Conservation (phyloP, 2,888 invertebrate species). For the Macroteleia sp. region DNA sequence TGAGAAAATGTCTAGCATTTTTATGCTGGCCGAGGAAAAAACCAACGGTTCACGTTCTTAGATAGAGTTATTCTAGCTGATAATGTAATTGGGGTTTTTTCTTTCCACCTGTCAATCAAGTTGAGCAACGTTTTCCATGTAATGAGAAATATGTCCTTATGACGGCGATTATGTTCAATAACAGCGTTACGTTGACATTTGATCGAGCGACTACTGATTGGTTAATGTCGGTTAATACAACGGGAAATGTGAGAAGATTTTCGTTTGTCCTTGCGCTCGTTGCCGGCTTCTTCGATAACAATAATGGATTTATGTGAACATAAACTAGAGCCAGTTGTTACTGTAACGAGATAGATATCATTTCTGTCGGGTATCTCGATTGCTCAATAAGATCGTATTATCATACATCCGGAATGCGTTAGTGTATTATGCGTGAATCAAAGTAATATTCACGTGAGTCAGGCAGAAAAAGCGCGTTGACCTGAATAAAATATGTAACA, state of each 20-base stretch:
- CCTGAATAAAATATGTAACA: slow-evolving; percentile 11
- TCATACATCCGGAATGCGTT: slow-evolving; percentile 39
- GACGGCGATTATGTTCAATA: slow-evolving; percentile 28
- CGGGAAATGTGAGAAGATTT: slow-evolving; percentile 47
- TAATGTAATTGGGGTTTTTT: too few relatives aligned
- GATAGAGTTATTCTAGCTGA: too few relatives aligned
- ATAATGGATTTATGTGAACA: slow-evolving; percentile 45
- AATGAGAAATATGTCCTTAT: slow-evolving; percentile 29
- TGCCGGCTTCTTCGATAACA: too few relatives aligned
- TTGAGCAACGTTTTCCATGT: slow-evolving; percentile 11
- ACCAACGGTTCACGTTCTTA: too few relatives aligned
- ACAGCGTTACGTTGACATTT: slow-evolving; percentile 18
- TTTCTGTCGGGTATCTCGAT: slow-evolving; percentile 35
- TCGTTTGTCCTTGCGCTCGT: slow-evolving; percentile 39
- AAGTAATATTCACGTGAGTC: slow-evolving; percentile 15
- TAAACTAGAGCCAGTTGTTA: slow-evolving; percentile 32
- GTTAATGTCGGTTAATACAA: slow-evolving; percentile 31
- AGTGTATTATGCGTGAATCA: slow-evolving; percentile 29
- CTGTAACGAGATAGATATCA: slow-evolving; percentile 42
- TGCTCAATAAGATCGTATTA: slow-evolving; percentile 43
- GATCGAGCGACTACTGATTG: slow-evolving; percentile 21
- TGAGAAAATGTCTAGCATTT: too few relatives aligned
- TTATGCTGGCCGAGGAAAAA: too few relatives aligned
- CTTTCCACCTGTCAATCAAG: slow-evolving; percentile 17
- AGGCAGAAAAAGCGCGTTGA: slow-evolving; percentile 14